These are phyloP conservation scores for Etheostoma spectabile DNA, from an alignment of 2,113 vertebrate genomes.

Conservation along the genomic window DNA sequence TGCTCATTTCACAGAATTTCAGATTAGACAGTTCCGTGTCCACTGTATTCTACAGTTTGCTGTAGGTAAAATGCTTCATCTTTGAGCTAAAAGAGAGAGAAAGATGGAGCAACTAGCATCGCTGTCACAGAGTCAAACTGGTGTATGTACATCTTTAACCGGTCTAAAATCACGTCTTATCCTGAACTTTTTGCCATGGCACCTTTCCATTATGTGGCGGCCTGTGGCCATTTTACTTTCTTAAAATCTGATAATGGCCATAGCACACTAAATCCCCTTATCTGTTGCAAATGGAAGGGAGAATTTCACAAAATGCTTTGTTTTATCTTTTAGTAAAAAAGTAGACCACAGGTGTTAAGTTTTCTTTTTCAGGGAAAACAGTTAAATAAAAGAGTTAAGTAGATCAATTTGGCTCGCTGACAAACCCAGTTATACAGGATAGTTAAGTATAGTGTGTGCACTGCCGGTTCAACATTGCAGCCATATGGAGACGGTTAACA, in stretches of 20 bases:
- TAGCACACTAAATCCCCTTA: slow-evolving; percentile 33
- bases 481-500: slow-evolving; percentile 31
- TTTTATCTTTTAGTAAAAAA: slow-evolving; percentile 27
- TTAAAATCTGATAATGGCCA: slow-evolving; percentile 45
- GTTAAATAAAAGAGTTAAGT: slow-evolving; percentile 7
- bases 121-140: slow-evolving; percentile 14
- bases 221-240: slow-evolving; percentile 34
- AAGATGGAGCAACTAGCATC: slow-evolving; percentile 9
- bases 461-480: slow-evolving; percentile 15
- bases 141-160: slow-evolving; percentile 16
- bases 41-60: background rate
- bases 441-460: slow-evolving; percentile 10
- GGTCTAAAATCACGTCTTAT: slow-evolving; percentile 39
- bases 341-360: background rate
- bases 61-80: background rate
- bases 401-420: slow-evolving; percentile 20
- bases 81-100: slow-evolving; percentile 27
- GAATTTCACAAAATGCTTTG: slow-evolving; percentile 29
- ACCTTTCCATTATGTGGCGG: slow-evolving; percentile 15
- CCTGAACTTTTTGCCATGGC: background rate
- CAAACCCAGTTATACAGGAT: slow-evolving; percentile 29
- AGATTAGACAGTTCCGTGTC: background rate
- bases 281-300: slow-evolving; percentile 19
- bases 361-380: background rate
- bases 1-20: slow-evolving; percentile 1